Conservation (phyloP, 2,888 invertebrate species). For the Neoaliturus tenellus region DNA sequence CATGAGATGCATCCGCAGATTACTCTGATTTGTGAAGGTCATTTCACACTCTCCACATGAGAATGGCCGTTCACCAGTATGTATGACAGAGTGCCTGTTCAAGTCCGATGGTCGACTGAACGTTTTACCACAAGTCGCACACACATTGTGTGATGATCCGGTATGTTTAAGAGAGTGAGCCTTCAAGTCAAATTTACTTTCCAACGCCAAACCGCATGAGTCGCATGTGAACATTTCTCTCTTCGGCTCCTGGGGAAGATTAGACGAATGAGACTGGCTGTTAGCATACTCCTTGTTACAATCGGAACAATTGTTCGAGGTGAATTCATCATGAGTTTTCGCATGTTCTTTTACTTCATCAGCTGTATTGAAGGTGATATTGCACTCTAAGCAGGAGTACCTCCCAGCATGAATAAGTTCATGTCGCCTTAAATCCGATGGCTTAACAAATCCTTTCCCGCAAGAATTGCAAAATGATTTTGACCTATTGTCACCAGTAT, state of each 20-base stretch:
- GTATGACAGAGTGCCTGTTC: constrained; percentile 63
- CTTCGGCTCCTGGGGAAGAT: constrained; percentile 19
- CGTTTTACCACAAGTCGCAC: constrained; percentile 63
- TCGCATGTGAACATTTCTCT: constrained; percentile 61
- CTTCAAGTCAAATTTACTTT: constrained; percentile 63
- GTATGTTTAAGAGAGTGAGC: constrained; percentile 63
- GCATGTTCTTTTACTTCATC: constrained; percentile 61
- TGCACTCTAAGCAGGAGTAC: constrained; percentile 62
- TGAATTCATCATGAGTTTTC: constrained; percentile 53
- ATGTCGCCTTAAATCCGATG: constrained; percentile 62
- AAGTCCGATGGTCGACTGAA: constrained; percentile 64
- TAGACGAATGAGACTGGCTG: neutral
- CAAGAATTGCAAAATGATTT: constrained; percentile 62
- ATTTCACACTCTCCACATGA: constrained; percentile 62
- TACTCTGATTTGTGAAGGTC: constrained; percentile 64
- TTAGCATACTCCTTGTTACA: constrained; percentile 22
- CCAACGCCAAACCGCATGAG: constrained; percentile 60
- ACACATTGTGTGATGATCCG: constrained; percentile 60
- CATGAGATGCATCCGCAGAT: constrained; percentile 64
- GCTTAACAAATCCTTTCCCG: constrained; percentile 64
- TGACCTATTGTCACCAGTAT: constrained; percentile 59
- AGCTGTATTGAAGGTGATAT: constrained; percentile 60
- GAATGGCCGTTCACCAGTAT: constrained; percentile 63
- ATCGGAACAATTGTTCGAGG: constrained; percentile 31
- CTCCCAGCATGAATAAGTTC: constrained; percentile 60